phyloP scores from a whole-genome alignment of 2,888 invertebrate species.

The Drosophila paramelanica region DNA sequence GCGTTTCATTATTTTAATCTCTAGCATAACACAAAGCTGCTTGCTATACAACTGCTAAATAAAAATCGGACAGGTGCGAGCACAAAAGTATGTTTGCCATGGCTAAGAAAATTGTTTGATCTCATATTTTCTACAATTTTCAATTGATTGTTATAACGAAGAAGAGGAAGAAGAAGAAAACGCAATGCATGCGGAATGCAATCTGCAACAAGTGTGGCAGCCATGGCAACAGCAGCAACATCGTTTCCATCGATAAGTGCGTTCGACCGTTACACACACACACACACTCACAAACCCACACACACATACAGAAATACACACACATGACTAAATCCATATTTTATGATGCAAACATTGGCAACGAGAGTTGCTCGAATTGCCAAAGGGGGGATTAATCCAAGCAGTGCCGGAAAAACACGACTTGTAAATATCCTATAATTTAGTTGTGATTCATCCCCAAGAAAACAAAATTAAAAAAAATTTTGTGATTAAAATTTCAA shows the following conservation, averaged over 20 bases:
- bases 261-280: conserved; percentile 32
- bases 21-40: conserved; percentile 21
- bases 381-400: conserved; percentile 17
- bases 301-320: conserved; percentile 12
- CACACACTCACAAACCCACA: conserved; percentile 27
- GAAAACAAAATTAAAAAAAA: too few species aligned
- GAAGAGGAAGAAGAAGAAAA: too few species aligned
- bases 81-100: conserved; percentile 26
- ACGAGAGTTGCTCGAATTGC: conserved; percentile 43
- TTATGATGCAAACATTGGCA: conserved; percentile 68
- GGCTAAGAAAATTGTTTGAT: conserved; percentile 16
- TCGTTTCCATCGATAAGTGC: conserved; percentile 42
- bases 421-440: conserved; percentile 15
- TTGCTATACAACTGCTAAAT: conserved; percentile 16
- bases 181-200: conserved; percentile 5
- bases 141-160: background rate
- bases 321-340: conserved; percentile 61
- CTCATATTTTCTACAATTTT: conserved; percentile 5
- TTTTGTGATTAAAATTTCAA: too few species aligned
- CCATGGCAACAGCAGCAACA: conserved; percentile 34
- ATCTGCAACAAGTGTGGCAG: conserved; percentile 57
- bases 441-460: too few species aligned
- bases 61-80: conserved; percentile 7
- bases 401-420: background rate
- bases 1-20: background rate